A percentile compares a stretch with the other conserved stretches of the same genome.
phyloP scores from a whole-genome alignment of 1,140 invertebrate species.

The Homarus americanus region DNA sequence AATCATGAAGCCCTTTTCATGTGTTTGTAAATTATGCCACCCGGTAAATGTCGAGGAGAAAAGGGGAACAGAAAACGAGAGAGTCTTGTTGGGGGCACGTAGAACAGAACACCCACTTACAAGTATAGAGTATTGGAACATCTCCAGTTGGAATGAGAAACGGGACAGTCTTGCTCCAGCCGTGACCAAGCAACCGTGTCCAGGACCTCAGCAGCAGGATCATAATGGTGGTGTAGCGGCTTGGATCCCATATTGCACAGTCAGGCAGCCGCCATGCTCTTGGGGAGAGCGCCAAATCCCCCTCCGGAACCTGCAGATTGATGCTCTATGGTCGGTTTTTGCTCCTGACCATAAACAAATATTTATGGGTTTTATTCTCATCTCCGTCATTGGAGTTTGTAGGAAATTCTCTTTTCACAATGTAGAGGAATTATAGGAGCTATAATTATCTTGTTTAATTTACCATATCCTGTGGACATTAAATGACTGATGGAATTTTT shows the following conservation, averaged over 20 bases:
- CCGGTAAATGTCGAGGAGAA: too few species aligned
- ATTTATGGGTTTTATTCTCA: not conserved
- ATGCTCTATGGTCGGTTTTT: not conserved
- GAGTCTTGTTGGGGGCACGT: not conserved
- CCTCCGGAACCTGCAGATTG: not conserved
- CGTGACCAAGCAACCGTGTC: constrained; percentile 2
- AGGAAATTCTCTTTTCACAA: not conserved
- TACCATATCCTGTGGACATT: not conserved
- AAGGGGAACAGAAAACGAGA: not conserved
- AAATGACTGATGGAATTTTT: not conserved
- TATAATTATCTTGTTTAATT: not conserved
- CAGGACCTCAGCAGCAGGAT: not conserved
- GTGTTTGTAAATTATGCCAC: too few species aligned
- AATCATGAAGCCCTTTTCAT: too few species aligned
- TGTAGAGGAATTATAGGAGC: not conserved
- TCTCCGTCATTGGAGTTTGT: not conserved
- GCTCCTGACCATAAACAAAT: not conserved
- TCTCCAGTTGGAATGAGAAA: not conserved
- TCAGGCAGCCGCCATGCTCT: not conserved
- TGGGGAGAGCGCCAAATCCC: not conserved
- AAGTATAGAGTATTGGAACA: not conserved
- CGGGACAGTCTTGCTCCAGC: not conserved
- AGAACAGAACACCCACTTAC: not conserved
- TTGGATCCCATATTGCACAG: not conserved
- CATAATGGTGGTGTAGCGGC: not conserved